phyloP scores from a whole-genome alignment of 1,140 invertebrate genomes.

The Mercenaria mercenaria region DNA sequence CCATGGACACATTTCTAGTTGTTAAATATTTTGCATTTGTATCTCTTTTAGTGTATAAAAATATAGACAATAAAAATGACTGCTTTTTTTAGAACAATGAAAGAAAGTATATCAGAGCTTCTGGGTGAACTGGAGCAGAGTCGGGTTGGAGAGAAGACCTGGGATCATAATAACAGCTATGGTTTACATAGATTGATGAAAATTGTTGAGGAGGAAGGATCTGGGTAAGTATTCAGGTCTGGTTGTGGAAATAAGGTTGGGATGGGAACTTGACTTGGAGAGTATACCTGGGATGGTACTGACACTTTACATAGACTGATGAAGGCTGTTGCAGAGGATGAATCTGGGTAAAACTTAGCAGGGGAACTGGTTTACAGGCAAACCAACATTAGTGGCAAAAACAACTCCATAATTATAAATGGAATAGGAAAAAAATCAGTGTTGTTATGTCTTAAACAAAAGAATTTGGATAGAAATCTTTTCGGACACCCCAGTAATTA shows the following conservation, averaged over 20 bases:
- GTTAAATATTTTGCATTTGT: too few species aligned
- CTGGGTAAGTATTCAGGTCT: conserved; percentile 40
- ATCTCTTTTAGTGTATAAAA: too few species aligned
- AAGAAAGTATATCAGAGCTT: conserved; percentile 72
- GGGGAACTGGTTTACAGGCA: neutral
- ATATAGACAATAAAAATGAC: too few species aligned
- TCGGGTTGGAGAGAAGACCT: conserved; percentile 51
- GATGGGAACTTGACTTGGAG: neutral
- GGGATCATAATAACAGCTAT: conserved; percentile 65
- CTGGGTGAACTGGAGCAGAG: conserved; percentile 72
- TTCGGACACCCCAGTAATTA: too few species aligned
- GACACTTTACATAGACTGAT: conserved; percentile 70
- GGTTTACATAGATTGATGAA: conserved; percentile 70
- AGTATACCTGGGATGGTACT: conserved; percentile 58
- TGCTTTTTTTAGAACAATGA: conserved; percentile 69
- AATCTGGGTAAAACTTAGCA: conserved; percentile 24
- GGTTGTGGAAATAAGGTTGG: too few species aligned
- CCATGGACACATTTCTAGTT: too few species aligned
- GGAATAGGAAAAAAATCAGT: too few species aligned
- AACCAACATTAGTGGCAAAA: too few species aligned
- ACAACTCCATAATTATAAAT: too few species aligned
- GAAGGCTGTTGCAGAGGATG: conserved; percentile 64
- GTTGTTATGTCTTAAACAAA: too few species aligned
- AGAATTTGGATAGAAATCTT: too few species aligned
- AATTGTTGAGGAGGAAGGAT: conserved; percentile 63